A percentile compares a stretch with the other conserved stretches of the same genome.
Conservation (phyloP, 2,113 vertebrate species). For the Willisornis vidua region DNA sequence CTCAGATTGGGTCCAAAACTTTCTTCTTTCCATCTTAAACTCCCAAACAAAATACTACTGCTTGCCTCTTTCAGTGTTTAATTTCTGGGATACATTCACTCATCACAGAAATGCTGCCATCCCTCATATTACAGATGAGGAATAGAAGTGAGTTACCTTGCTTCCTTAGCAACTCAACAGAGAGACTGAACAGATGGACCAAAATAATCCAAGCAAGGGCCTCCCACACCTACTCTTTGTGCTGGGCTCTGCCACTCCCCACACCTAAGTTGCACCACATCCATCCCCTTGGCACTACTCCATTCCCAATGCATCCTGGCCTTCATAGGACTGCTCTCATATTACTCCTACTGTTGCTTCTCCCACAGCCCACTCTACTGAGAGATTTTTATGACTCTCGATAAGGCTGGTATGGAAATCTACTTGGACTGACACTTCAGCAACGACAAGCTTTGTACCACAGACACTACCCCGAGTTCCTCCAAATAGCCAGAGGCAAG, state of each 20-base stretch:
- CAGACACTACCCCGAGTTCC: background rate
- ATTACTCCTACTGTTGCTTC: background rate
- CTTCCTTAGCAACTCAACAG: background rate
- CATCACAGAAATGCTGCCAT: background rate
- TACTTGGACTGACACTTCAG: background rate
- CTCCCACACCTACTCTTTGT: accelerated
- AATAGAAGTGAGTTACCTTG: background rate
- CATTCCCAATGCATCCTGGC: background rate
- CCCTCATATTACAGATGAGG: background rate
- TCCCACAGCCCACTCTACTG: accelerated
- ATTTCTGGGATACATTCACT: background rate
- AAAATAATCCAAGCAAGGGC: background rate
- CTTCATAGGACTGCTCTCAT: background rate
- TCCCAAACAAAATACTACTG: background rate
- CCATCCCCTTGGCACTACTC: background rate
- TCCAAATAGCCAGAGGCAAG: background rate
- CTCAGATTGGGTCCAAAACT: background rate
- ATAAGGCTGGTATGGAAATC: background rate
- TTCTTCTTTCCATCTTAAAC: background rate
- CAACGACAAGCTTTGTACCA: background rate
- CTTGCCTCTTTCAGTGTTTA: background rate
- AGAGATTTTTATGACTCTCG: background rate
- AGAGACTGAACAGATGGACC: background rate
- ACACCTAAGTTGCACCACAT: background rate
- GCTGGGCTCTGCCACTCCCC: background rate